These are phyloP conservation scores for Cerastoderma edule DNA, from an alignment of 2,888 invertebrate genomes.

Conservation along the genomic window DNA sequence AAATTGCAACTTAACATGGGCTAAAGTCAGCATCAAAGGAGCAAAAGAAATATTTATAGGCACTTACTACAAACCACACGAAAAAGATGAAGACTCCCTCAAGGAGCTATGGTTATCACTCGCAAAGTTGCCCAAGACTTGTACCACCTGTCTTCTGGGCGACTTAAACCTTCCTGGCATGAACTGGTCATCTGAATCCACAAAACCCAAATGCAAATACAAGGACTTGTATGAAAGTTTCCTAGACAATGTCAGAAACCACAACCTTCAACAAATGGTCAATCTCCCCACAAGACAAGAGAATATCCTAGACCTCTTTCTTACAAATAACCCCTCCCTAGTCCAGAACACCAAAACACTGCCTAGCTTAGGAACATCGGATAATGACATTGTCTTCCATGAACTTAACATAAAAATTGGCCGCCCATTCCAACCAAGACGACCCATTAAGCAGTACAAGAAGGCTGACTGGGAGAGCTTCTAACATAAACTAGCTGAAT, in stretches of 20 bases:
- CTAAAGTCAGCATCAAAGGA: constrained; percentile 9
- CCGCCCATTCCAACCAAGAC: background rate
- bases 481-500: background rate
- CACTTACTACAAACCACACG: constrained; percentile 24
- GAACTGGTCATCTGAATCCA: background rate
- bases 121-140: constrained; percentile 20
- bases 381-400: constrained; percentile 15
- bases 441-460: background rate
- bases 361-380: constrained; percentile 13
- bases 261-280: background rate
- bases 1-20: constrained; percentile 20
- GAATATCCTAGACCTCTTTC: constrained; percentile 32
- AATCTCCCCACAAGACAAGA: constrained; percentile 11
- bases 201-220: constrained; percentile 4
- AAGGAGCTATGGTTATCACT: constrained; percentile 14
- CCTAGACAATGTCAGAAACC: constrained; percentile 5
- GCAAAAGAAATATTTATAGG: background rate
- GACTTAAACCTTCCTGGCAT: constrained; percentile 27
- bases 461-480: constrained; percentile 16
- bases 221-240: constrained; percentile 3
- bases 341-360: constrained; percentile 17
- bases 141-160: constrained; percentile 20
- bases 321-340: constrained; percentile 26
- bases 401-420: constrained; percentile 17
- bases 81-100: constrained; percentile 20